Percentiles rank a stretch among this genome's conserved stretches.
These are phyloP conservation scores for Lepus europaeus DNA, from an alignment of 2,113 vertebrate genomes.

Conservation along the genomic window DNA sequence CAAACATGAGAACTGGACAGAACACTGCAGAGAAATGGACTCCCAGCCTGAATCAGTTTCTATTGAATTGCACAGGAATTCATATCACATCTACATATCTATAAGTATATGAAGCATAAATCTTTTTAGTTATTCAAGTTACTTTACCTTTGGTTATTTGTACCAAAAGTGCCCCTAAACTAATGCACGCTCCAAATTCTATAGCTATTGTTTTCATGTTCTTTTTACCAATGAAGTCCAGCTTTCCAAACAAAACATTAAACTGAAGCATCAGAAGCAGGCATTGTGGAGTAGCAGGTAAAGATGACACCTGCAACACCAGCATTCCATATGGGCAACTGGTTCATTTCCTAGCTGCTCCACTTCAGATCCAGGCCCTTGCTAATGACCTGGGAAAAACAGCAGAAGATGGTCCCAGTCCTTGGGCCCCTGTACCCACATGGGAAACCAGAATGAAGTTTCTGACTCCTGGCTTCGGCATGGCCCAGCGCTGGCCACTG, in stretches of 20 bases:
- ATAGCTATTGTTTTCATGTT: background rate
- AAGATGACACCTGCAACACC: no score
- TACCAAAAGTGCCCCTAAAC: background rate
- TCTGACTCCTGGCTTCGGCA: no score
- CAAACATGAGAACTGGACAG: background rate
- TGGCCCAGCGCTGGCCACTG: no score
- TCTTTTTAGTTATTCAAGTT: background rate
- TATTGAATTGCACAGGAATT: background rate
- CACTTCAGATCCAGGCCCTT: no score
- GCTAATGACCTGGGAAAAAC: no score
- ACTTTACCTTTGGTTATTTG: background rate
- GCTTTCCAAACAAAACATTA: conserved; percentile 10
- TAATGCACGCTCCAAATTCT: background rate
- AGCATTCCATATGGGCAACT: no score
- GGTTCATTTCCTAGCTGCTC: no score
- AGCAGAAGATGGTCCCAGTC: no score
- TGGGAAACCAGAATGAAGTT: no score
- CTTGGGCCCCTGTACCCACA: no score
- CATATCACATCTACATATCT: background rate
- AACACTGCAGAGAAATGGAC: background rate
- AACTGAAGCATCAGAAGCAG: background rate
- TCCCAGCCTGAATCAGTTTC: background rate
- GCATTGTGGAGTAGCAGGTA: no score
- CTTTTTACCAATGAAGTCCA: background rate
- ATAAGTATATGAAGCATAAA: background rate